Base-by-base conservation (phyloP, 2,888 invertebrate species). In the Drosophila trichaetosa region DNA sequence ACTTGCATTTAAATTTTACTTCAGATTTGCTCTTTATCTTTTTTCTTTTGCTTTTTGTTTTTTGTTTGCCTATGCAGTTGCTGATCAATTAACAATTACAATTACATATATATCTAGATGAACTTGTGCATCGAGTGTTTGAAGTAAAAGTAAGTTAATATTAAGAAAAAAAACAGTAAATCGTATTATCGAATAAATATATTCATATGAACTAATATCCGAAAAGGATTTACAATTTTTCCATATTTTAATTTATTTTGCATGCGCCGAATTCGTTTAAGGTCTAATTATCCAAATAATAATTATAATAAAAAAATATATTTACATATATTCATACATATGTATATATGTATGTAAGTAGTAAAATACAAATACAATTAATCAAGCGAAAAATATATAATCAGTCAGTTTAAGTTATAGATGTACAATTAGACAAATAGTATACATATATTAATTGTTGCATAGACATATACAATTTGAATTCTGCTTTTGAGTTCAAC, bases 71-170 rank as follows among this genome's bases (percentile, higher is more conserved):
- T 21, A 40, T 34, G 49, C 57, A 16, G 18, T 63, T 62, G 65
- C 51, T 52, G 69, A 69, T 60, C 79, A 78, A 73, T 78, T 74
- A 79, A 78, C 75, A 78, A 64, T 79, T 76, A 76, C 53, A 75
- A 57, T 59, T 75, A 70, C 38, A 69, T 56, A 56, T 51, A 67
- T 68, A 79, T 71, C 63, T 76, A 70, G 56, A 65, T 69, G 75
- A 85, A 89, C 82, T 85, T 85, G 85, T 89, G 85, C 85, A 82
- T 87, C 75, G 82, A 85, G 85, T 87, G 84, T 85, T 85, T 82
- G 79, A 76, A 85, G 71, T 87, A 65, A 59, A 66, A 65, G 62
- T 67, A 76, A 66, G 63, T 68, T 53, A 68, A 57, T 31, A 8
- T 60, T 53, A 33, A 56, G 56, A 78, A 74, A 61, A 52, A 59